Conservation (phyloP, 2,113 vertebrate species). For the Onychostoma macrolepis region DNA sequence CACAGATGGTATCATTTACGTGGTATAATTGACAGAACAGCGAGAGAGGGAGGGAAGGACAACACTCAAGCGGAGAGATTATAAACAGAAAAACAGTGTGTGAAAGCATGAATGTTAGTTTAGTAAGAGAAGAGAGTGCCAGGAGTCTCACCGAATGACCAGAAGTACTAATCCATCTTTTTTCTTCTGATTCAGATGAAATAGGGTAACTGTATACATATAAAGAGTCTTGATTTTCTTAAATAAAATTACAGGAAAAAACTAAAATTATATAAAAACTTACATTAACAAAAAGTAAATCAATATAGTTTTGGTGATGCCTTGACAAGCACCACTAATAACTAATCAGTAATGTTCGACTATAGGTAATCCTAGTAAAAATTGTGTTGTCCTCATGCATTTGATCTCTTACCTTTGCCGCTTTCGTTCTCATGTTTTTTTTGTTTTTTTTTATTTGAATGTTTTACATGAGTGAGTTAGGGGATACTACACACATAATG, state of each 20-base stretch:
- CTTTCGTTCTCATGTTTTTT: not conserved
- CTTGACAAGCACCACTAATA: not conserved
- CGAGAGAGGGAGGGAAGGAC: constrained; percentile 30
- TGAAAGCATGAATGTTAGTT: constrained; percentile 24
- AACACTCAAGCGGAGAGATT: constrained; percentile 12
- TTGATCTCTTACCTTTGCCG: not conserved
- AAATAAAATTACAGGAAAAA: too few species aligned
- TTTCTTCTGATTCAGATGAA: not conserved
- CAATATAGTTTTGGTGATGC: not conserved
- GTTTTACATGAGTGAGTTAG: constrained; percentile 11
- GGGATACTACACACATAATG: not conserved
- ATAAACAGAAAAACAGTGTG: constrained; percentile 33
- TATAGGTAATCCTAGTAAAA: not conserved
- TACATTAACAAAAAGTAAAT: not conserved
- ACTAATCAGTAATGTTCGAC: not conserved
- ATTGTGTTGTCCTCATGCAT: not conserved
- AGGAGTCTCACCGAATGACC: not conserved
- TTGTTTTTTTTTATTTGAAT: not conserved
- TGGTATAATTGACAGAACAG: constrained; percentile 28
- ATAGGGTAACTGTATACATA: not conserved
- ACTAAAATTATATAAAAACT: not conserved
- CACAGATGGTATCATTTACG: constrained; percentile 69
- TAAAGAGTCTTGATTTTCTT: not conserved
- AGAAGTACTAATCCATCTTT: not conserved
- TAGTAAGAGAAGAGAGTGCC: not conserved